Conservation (phyloP, 2,113 vertebrate species). For the Rousettus leschenaultii region DNA sequence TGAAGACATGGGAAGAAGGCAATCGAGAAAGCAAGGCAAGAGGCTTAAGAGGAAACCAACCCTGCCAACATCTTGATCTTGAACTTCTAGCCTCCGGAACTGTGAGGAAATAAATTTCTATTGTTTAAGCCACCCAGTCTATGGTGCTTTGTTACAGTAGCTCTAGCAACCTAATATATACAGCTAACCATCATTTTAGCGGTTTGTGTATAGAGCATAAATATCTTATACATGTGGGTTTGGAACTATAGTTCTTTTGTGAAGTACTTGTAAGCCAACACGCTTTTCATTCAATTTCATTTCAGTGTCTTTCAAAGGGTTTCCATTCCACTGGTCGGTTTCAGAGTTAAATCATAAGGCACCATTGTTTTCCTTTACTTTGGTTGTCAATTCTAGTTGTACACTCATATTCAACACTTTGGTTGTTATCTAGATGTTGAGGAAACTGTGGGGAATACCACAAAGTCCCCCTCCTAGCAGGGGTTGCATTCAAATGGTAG, state of each 20-base stretch:
- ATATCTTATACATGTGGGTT: background rate
- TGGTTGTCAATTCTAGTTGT: background rate
- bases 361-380: background rate
- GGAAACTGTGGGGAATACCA: background rate
- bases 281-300: background rate
- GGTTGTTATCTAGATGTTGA: background rate
- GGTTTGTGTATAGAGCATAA: background rate
- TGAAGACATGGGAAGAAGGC: background rate
- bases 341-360: background rate
- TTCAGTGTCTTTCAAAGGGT: background rate
- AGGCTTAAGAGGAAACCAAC: background rate
- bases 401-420: background rate
- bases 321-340: background rate
- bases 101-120: background rate
- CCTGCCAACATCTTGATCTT: background rate
- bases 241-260: background rate
- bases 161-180: background rate
- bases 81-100: background rate
- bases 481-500: background rate
- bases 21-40: background rate
- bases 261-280: background rate
- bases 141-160: background rate
- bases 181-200: background rate
- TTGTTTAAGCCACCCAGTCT: background rate
- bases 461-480: background rate